Base-by-base conservation (phyloP, 2,888 invertebrate species). In the Dynastes grantii region DNA sequence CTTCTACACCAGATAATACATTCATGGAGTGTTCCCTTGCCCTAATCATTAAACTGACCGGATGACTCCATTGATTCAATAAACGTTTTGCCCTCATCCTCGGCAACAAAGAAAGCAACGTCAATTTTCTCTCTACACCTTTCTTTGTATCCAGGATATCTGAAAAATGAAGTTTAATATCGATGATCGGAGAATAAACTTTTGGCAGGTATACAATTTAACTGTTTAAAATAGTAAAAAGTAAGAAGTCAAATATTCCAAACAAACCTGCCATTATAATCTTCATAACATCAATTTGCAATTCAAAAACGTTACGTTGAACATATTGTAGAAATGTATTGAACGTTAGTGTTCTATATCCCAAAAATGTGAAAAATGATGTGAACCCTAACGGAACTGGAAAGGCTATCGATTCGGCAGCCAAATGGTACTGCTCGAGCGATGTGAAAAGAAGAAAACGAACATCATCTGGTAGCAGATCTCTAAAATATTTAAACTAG, bases 201-300 rank as follows among this genome's bases (percentile, higher is more conserved):
- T 22, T n/a, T 16, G 27, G 32, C 32, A 32, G 2, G 4, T 32
- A 32, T 32, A 29, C 22, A 22, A 22, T 29, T 29, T 29, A 29
- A 29, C 3, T 29, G 3, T 32, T 4, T 32, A 32, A 32, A 32
- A 32, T 32, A 32, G 32, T 2, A 32, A 32, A 32, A 32, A 32
- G 32, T 32, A 32, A 32, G 32, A 65, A 65, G 16, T 9, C 32
- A 29, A 27, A 29, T 32, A 45, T 29, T 22, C 22, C n/a, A 11
- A 27, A 68, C 63, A 11, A 29, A 95, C 96, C 94, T 83, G 93
- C 92, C 87, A 96, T 92, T 81, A 96, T 95, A 61, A 93, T 92
- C 90, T 96, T 96, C 90, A 96, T 94, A 1, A 96, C 95, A 86
- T 96, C 96, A 37, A 96, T 94, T 89, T 96, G 97, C 82, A 97